phyloP scores from a whole-genome alignment of 2,888 invertebrate genomes.

The Cyaniris semiargus region DNA sequence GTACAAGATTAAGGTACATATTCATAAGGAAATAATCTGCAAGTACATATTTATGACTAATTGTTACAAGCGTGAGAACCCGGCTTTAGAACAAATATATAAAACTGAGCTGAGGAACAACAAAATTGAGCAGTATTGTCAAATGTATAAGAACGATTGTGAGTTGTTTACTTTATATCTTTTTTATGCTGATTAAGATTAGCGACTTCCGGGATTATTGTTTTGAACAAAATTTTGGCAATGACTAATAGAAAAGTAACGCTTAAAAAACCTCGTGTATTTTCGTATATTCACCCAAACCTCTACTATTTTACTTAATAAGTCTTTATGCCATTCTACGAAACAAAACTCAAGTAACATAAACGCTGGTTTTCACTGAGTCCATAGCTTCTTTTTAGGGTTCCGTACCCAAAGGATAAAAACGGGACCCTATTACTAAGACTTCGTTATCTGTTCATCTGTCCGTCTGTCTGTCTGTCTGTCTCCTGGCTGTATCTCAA shows the following conservation, averaged over 20 bases:
- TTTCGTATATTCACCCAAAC: not conserved
- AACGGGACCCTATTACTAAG: too few relatives aligned
- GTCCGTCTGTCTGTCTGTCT: too few relatives aligned
- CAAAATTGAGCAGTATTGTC: not conserved
- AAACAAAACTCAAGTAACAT: not conserved
- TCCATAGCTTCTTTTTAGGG: too few relatives aligned
- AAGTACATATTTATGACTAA: constrained; percentile 22
- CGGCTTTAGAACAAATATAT: not conserved
- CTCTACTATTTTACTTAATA: not conserved
- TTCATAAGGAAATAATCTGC: constrained; percentile 27
- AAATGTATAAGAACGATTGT: not conserved
- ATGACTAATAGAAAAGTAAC: not conserved
- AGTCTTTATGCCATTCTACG: too few relatives aligned
- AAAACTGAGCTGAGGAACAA: not conserved
- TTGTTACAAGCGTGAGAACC: constrained; percentile 25
- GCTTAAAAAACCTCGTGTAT: not conserved
- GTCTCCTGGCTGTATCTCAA: too few relatives aligned
- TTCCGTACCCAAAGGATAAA: too few relatives aligned
- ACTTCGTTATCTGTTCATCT: too few relatives aligned
- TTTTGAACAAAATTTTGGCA: constrained; percentile 1
- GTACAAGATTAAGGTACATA: not conserved
- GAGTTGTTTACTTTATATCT: not conserved
- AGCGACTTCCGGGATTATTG: constrained; percentile 7
- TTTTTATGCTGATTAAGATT: not conserved
- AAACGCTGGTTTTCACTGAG: not conserved